Conservation (phyloP, 2,888 invertebrate species). For the Melanotus villosus region DNA sequence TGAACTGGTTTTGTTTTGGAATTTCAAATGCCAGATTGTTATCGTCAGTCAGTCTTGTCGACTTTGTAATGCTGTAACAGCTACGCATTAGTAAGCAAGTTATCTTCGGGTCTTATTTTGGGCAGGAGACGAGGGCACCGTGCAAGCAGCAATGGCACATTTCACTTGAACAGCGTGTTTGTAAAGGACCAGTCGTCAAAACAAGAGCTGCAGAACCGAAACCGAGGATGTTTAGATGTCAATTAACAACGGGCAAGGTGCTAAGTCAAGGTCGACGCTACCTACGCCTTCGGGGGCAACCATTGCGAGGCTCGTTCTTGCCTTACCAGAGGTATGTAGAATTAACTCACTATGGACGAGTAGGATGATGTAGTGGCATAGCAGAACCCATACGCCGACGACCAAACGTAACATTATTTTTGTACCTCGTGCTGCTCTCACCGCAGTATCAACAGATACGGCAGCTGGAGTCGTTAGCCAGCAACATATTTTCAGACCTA, state of each 20-base stretch:
- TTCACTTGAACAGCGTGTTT: constrained; percentile 8
- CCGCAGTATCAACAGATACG: not conserved
- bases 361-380: constrained; percentile 27
- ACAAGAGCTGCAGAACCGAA: constrained; percentile 41
- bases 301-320: constrained; percentile 42
- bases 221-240: constrained; percentile 47
- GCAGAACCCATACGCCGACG: constrained; percentile 4
- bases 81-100: no score
- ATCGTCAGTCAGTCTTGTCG: no score
- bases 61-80: no score
- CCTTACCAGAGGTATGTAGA: constrained; percentile 35
- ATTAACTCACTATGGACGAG: constrained; percentile 27
- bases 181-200: constrained; percentile 37
- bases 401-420: constrained; percentile 38
- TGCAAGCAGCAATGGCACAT: not conserved
- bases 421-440: constrained; percentile 19
- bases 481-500: constrained; percentile 43
- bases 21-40: no score
- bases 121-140: not conserved
- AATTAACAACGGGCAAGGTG: constrained; percentile 48
- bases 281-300: constrained; percentile 45
- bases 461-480: constrained; percentile 39
- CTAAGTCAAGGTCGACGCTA: constrained; percentile 46
- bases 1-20: no score
- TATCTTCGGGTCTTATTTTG: not conserved